phyloP scores from a whole-genome alignment of 2,888 invertebrate species.

The Cerastoderma edule region DNA sequence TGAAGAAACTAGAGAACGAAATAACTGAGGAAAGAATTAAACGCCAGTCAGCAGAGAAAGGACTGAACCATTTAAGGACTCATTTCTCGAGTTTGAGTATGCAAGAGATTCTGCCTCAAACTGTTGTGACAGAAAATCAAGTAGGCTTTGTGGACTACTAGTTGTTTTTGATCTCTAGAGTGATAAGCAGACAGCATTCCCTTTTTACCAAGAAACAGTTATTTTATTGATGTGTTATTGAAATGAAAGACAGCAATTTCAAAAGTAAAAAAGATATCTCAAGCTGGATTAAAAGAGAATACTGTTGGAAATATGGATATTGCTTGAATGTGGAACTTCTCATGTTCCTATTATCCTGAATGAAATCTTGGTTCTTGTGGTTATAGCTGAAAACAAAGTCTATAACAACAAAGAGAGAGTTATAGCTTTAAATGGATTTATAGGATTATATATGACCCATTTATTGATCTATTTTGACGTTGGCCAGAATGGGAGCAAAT shows the following conservation, averaged over 20 bases:
- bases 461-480: too few species aligned
- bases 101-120: constrained; percentile 67
- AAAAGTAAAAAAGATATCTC: background rate
- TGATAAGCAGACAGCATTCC: background rate
- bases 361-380: too few species aligned
- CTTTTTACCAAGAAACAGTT: background rate
- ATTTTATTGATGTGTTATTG: too few species aligned
- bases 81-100: constrained; percentile 78
- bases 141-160: constrained; percentile 66
- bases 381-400: too few species aligned
- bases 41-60: constrained; percentile 72
- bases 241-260: too few species aligned
- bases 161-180: background rate
- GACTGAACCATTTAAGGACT: constrained; percentile 74
- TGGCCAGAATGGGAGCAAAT: too few species aligned
- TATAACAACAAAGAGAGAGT: too few species aligned
- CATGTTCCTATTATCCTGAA: too few species aligned
- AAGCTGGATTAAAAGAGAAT: background rate
- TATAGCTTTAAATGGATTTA: too few species aligned
- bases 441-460: too few species aligned
- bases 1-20: constrained; percentile 67
- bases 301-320: too few species aligned
- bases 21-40: constrained; percentile 68
- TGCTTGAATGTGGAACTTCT: too few species aligned
- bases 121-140: constrained; percentile 67